Base-by-base conservation (phyloP, 2,888 invertebrate species). In the Agonopterix heracliana region DNA sequence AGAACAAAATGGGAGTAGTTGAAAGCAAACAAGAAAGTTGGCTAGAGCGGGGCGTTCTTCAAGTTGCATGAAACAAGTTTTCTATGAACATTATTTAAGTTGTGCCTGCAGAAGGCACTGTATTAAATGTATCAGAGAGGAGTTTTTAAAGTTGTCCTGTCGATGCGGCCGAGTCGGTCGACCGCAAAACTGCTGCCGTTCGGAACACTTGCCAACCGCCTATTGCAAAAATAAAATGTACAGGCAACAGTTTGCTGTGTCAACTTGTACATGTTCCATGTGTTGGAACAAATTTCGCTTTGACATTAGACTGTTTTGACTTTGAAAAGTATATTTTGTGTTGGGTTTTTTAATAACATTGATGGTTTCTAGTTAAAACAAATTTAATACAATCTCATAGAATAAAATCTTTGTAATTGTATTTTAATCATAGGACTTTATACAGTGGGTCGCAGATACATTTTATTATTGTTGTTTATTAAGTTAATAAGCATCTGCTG, bases 11-110 rank as follows among this genome's bases (percentile, higher is more conserved):
- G 64, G 64, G 59, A 69, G 56, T 54, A 52, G 71, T 71, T 74
- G 66, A 71, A 77, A 77, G 78, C 68, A 76, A 81, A 80, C 70
- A 78, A 73, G 71, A 75, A 80, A 80, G 75, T 81, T 78, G 71
- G 71, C 73, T 68, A 63, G 68, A 60, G 65, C 68, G 71, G 66
- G 66, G 63, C 70, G 66, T 66, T 64, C 65, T 59, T 66, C 62
- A 63, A 68, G 61, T 71, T 71, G 71, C 68, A 72, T 71, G 72
- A 76, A 79, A 77, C 74, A 80, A 82, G 78, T 80, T 80, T 74
- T 70, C 73, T 72, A 69, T 77, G 78, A 76, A 79, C 77, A 80
- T 85, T 81, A 83, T 82, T 81, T 81, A 78, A 81, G 77, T 80
- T 76, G 71, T 66, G 70, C 73, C 66, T 66, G 75, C 70, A 69